These are phyloP conservation scores for Leptinotarsa juncta DNA, from an alignment of 2,888 invertebrate genomes.

Conservation along the genomic window DNA sequence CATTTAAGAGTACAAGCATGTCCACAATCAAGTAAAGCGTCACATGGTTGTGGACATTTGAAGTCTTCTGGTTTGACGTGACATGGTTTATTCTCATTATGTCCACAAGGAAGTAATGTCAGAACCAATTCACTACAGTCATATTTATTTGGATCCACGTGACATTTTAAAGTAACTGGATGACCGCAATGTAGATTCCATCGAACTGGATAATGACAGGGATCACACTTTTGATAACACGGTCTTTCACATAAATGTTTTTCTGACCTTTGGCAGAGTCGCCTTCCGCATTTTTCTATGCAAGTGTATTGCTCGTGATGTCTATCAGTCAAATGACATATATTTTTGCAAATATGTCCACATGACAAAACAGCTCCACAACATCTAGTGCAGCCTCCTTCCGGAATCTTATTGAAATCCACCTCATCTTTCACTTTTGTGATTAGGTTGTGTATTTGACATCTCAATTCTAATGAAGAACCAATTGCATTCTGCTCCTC, in stretches of 20 bases:
- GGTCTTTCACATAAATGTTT: slow-evolving; percentile 68
- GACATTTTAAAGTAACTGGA: slow-evolving; percentile 64
- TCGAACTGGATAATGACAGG: slow-evolving; percentile 64
- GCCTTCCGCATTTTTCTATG: slow-evolving; percentile 62
- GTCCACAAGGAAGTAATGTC: slow-evolving; percentile 58
- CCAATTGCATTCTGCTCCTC: slow-evolving; percentile 69
- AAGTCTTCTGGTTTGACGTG: slow-evolving; percentile 58
- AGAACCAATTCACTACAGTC: slow-evolving; percentile 53
- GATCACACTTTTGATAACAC: slow-evolving; percentile 67
- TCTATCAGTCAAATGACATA: slow-evolving; percentile 73
- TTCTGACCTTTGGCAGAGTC: slow-evolving; percentile 37
- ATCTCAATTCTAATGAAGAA: slow-evolving; percentile 65
- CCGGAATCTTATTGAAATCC: slow-evolving; percentile 48
- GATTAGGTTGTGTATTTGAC: slow-evolving; percentile 65
- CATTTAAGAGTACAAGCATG: slow-evolving; percentile 18
- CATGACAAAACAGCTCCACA: slow-evolving; percentile 61
- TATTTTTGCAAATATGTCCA: slow-evolving; percentile 72
- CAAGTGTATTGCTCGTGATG: slow-evolving; percentile 69
- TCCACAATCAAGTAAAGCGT: slow-evolving; percentile 30
- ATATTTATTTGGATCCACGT: slow-evolving; percentile 63
- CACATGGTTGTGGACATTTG: slow-evolving; percentile 60
- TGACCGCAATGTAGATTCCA: slow-evolving; percentile 69
- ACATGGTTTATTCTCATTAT: slow-evolving; percentile 66
- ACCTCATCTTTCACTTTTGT: slow-evolving; percentile 51
- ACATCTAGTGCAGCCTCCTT: slow-evolving; percentile 71